phyloP scores from a whole-genome alignment of 2,888 invertebrate species.

The Himalopsyche japonica region DNA sequence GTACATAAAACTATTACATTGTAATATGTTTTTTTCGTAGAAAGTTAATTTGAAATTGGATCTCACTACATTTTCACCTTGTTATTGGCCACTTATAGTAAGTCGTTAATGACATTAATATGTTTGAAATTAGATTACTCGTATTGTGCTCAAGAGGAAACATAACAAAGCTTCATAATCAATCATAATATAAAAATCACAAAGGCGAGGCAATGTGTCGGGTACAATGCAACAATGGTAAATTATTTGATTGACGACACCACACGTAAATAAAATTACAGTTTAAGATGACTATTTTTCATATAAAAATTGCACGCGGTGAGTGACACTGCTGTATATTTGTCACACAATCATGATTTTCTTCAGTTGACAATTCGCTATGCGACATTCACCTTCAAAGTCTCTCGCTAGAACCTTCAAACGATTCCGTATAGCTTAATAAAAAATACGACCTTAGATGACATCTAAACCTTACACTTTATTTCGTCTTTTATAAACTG shows the following conservation, averaged over 20 bases:
- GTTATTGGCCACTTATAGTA: neutral
- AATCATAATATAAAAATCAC: neutral
- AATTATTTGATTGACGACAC: neutral
- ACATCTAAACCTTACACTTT: neutral
- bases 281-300: neutral
- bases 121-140: neutral
- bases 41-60: neutral
- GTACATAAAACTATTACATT: too few relatives aligned
- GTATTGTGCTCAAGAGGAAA: neutral
- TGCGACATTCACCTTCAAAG: slow-evolving; percentile 22
- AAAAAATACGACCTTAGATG: neutral
- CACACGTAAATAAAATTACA: neutral
- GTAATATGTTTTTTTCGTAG: too few relatives aligned
- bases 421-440: neutral
- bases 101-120: neutral
- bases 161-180: neutral
- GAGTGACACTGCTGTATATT: neutral
- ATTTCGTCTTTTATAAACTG: too few relatives aligned
- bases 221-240: neutral
- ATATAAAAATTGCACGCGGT: slow-evolving; percentile 1
- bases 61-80: neutral
- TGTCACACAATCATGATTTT: slow-evolving; percentile 5
- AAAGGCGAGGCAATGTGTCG: neutral
- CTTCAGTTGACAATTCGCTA: neutral
- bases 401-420: neutral